Evolutionary conservation across 2,888 invertebrate species (phyloP).

Genomic region (Antheraea assamensis): DNA sequence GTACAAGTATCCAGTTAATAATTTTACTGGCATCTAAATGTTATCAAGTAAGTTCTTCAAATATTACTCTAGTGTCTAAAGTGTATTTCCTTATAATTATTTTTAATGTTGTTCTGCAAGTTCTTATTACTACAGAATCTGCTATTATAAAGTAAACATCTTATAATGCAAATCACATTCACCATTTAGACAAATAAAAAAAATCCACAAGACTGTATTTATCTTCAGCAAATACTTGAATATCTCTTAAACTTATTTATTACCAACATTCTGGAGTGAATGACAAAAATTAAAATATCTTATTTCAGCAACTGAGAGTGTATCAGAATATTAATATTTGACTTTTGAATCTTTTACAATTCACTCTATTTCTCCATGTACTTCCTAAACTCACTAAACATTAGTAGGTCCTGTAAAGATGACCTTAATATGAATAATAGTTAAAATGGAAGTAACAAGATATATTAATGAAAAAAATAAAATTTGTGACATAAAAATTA

Average conservation of each 20-base stretch:
- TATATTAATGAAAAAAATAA: background rate
- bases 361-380: background rate
- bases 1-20: background rate
- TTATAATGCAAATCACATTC: background rate
- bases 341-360: background rate
- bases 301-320: background rate
- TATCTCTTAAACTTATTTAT: slow-evolving; percentile 3
- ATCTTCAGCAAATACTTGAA: background rate
- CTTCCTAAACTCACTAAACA: background rate
- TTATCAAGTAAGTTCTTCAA: too few relatives aligned
- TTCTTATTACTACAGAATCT: background rate
- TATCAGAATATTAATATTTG: background rate
- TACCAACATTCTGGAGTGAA: slow-evolving; percentile 5
- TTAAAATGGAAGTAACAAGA: background rate
- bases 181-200: background rate
- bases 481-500: background rate
- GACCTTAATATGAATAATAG: background rate
- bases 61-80: background rate
- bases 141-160: background rate
- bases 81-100: too few relatives aligned
- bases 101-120: too few relatives aligned
- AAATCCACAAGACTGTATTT: background rate
- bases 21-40: background rate
- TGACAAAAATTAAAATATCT: slow-evolving; percentile 5
- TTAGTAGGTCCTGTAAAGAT: background rate